A percentile compares a stretch with the other conserved stretches of the same genome.
These are phyloP conservation scores for Pseudolaguvia tuberculata DNA, from an alignment of 2,113 vertebrate species.

Conservation along the genomic window DNA sequence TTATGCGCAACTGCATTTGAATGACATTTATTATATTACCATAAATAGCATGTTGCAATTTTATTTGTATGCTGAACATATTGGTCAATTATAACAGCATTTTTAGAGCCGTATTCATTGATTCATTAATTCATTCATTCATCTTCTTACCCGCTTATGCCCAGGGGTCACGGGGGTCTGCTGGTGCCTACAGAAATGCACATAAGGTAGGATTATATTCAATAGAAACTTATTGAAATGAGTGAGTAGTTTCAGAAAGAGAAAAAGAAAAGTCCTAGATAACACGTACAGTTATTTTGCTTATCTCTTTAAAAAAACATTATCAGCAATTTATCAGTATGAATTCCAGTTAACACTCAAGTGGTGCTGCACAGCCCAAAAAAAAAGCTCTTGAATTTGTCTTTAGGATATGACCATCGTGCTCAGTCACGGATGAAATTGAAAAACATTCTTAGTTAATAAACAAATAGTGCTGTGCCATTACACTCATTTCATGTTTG, in stretches of 20 bases:
- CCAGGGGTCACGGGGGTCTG: too few species aligned
- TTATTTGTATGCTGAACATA: background rate
- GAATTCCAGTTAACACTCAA: conserved; percentile 12
- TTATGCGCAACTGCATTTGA: too few species aligned
- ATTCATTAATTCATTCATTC: too few species aligned
- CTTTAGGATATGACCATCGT: conserved; percentile 62
- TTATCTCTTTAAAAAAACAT: conserved; percentile 2
- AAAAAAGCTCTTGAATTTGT: conserved; percentile 59
- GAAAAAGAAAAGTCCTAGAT: background rate
- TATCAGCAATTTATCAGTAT: conserved; percentile 11
- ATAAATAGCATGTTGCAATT: background rate
- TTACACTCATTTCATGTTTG: conserved; percentile 61
- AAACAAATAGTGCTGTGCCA: conserved; percentile 66
- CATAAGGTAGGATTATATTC: too few species aligned
- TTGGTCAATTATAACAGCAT: background rate
- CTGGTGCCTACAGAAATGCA: too few species aligned
- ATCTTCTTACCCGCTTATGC: too few species aligned
- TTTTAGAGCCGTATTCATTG: too few species aligned
- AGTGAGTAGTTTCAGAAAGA: background rate
- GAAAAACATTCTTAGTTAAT: conserved; percentile 71
- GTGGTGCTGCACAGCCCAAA: background rate
- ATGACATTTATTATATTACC: too few species aligned
- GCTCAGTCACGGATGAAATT: conserved; percentile 70
- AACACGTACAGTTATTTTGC: background rate
- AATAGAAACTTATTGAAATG: background rate